Evolutionary conservation across 2,797 vertebrate species (phyloP), one percentile per base, ranked within the genome.

Genomic region (Pagetopsis macropterus): DNA sequence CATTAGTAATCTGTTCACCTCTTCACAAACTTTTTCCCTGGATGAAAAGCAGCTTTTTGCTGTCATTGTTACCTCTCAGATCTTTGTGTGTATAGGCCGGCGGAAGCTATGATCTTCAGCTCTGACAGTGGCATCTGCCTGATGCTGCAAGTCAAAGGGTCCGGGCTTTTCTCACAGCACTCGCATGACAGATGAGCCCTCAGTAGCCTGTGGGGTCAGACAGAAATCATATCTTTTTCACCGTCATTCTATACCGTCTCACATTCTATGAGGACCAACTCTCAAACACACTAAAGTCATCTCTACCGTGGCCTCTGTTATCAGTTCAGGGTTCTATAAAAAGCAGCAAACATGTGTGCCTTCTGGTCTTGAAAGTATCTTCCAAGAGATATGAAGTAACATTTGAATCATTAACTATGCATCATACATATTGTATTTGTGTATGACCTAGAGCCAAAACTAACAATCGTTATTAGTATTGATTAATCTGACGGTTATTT

Each of bases 1-100:
- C 85, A 86, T 91, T 87, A 88, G 72, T 74, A 89, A 79, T 83
- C 83, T 3, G 48, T 44, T 83, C 76, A 80, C 76, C 81, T 83
- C 70, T 64, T 64, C 45, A 56, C 45, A 75, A 79, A 76, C 63
- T 63, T 81, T 78, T 69, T 44, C 75, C 46, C 21, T 50, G 43
- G 70, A 72, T 78, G 46, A 84, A 80, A 83, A 72, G 61, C 75
- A 75, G 59, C 59, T 66, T 72, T 67, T 27, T 65, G 71, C 44
- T 80, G 78, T 80, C 77, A 76, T 62, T 77, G 69, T 76, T 76
- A 48, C 61, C 45, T 65, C 45, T 85, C 75, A 67, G 54, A 77
- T 83, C 63, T 72, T 64, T 68, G 70, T 81, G 68, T 84, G 85
- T 65, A 65, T 61, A 37, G 66, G 64, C 76, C 58, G 61, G 55